A percentile compares a stretch with the other conserved stretches of the same genome.
These are phyloP conservation scores for Pseudomyrmex cubaensis DNA, from an alignment of 1,140 invertebrate species.

Conservation along the genomic window DNA sequence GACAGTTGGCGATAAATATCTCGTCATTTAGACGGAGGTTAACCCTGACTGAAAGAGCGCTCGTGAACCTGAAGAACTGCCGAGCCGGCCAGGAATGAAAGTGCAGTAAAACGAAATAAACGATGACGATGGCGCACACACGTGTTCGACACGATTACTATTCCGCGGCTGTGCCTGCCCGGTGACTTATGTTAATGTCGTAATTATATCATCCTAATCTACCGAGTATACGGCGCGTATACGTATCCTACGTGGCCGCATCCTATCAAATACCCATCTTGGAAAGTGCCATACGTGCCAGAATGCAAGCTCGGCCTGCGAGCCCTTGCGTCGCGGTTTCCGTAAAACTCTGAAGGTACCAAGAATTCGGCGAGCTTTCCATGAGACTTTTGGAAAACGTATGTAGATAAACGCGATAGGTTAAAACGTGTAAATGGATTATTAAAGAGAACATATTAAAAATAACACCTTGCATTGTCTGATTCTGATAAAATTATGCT, in stretches of 20 bases:
- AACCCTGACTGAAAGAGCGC: conserved; percentile 35
- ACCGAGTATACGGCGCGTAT: conserved; percentile 74
- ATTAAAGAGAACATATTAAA: neutral
- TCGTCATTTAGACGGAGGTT: conserved; percentile 66
- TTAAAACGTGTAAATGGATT: neutral
- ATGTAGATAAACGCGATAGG: neutral
- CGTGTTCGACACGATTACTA: conserved; percentile 84
- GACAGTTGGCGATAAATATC: conserved; percentile 70
- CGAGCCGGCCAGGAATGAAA: conserved; percentile 47
- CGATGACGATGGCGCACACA: conserved; percentile 76
- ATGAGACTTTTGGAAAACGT: neutral
- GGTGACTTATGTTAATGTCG: conserved; percentile 85
- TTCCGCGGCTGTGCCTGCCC: conserved; percentile 81
- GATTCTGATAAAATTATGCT: neutral
- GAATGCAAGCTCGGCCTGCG: conserved; percentile 78
- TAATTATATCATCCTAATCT: conserved; percentile 86
- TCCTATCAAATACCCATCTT: conserved; percentile 85
- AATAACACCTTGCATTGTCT: neutral
- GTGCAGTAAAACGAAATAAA: conserved; percentile 69
- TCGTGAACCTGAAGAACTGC: conserved; percentile 55
- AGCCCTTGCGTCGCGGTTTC: conserved; percentile 56
- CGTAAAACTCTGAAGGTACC: conserved; percentile 57
- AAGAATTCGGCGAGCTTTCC: conserved; percentile 51
- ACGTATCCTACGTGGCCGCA: conserved; percentile 81
- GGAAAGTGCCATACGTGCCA: conserved; percentile 84